Base-by-base conservation (phyloP, 2,888 invertebrate species). In the Hemithea aestivaria region DNA sequence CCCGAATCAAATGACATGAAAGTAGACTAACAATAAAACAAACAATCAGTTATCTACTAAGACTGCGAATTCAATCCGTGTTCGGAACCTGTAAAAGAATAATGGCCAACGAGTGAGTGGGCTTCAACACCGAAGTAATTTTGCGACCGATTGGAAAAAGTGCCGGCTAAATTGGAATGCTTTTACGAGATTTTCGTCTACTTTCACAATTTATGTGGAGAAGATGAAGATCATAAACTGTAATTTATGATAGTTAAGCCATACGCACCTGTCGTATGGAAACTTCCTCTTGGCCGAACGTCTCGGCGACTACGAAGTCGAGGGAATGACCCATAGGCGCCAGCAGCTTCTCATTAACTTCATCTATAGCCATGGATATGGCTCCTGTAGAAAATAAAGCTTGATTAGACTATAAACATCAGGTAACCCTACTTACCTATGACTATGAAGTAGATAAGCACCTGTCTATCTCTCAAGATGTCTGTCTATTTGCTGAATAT, bases 201-300 rank as follows among this genome's bases (percentile, higher is more conserved):
- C 25, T 31, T 51, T 27, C 30, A 27, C 36, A 45, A 28, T 47
- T 51, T 31, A 45, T 45, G 29, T 35, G 32, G 39, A 43, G 16
- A 27, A 32, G 28, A 41, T 29, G 32, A 37, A 9, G 30, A 40
- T 23, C 34, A 42, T 47, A 40, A 49, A 53, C 40, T 10, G 35
- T 42, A 44, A 46, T 53, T 52, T 43, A 43, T 50, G 33, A 37
- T 33, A 10, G 35, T 22, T 7, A 20, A 9, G 43, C 31, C 20
- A 39, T 29, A 59, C 63, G 27, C 53, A 85, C 87, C 78, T 91
- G 92, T 35, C 91, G 88, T 52, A 97, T 96, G 67, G 97, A 97
- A 38, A 91, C 91, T 54, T 92, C 91, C 77, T 97, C 97, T 64
- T 95, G 93, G 1, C 97, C 97, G 73, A 91, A 96, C 0, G 97